Conservation (phyloP, 2,888 invertebrate genomes). For the Neoascia interrupta region DNA sequence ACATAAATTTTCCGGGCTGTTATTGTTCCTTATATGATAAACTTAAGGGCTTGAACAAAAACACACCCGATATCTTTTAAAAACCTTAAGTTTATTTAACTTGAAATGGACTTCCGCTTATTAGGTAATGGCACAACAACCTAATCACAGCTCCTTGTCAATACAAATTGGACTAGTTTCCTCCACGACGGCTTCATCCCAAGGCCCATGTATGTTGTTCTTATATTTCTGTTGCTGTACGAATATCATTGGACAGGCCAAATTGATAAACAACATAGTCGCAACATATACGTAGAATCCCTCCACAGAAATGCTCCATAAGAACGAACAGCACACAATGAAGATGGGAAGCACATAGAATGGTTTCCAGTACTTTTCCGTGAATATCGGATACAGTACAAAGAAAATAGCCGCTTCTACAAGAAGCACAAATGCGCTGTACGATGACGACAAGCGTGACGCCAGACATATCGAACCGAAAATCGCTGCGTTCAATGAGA, state of each 20-base stretch:
- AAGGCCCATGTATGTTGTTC: constrained; percentile 97
- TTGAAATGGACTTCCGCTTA: background rate
- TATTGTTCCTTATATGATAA: no score
- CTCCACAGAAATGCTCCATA: constrained; percentile 82
- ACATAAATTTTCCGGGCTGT: no score
- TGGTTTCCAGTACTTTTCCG: constrained; percentile 83
- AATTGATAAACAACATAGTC: constrained; percentile 84
- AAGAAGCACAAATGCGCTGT: constrained; percentile 94
- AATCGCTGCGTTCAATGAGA: constrained; percentile 96
- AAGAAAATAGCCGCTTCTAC: constrained; percentile 93
- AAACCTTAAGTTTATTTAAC: no score
- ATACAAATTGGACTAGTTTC: constrained; percentile 78
- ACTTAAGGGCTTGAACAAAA: no score
- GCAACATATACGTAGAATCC: constrained; percentile 83
- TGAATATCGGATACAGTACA: constrained; percentile 91
- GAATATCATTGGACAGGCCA: constrained; percentile 88
- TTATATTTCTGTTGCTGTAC: constrained; percentile 89
- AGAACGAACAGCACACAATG: constrained; percentile 80
- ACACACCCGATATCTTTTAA: no score
- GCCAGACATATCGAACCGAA: constrained; percentile 97
- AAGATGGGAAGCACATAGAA: constrained; percentile 81
- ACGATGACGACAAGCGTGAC: constrained; percentile 91
- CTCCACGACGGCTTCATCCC: constrained; percentile 95
- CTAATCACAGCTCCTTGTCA: constrained; percentile 74
- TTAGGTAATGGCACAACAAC: background rate